Percentiles rank a stretch among this genome's conserved stretches.
Evolutionary conservation across 2,797 vertebrate species (phyloP).

Genomic region (Momotus momota): DNA sequence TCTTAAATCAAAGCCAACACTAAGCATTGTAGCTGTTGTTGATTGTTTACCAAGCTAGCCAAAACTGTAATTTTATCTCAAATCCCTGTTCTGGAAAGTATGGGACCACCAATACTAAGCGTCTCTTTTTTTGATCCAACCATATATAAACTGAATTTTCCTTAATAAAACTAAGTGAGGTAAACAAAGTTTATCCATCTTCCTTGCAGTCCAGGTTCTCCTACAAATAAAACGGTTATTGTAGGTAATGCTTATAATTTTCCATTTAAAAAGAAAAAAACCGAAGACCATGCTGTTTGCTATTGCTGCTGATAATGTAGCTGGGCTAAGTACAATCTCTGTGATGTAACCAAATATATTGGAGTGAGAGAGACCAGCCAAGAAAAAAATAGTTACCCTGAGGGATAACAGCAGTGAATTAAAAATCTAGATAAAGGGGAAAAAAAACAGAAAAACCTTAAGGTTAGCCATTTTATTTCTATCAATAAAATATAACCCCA

Average conservation of each 20-base stretch:
- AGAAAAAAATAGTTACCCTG: neutral
- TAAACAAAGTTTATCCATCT: neutral
- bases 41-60: neutral
- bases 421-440: neutral
- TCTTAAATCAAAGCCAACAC: neutral
- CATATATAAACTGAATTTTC: neutral
- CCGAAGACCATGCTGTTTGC: neutral
- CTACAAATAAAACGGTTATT: neutral
- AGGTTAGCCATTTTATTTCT: conserved; percentile 38
- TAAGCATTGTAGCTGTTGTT: neutral
- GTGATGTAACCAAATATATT: neutral
- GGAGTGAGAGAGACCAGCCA: neutral
- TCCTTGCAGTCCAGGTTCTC: neutral
- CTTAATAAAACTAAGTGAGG: neutral
- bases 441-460: neutral
- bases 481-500: neutral
- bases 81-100: neutral
- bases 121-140: neutral
- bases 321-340: neutral
- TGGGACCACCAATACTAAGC: neutral
- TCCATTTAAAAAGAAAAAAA: neutral
- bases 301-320: neutral
- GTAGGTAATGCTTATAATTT: neutral
- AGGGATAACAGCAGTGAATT: neutral
- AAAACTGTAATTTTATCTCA: neutral